phyloP scores from a whole-genome alignment of 2,888 invertebrate species.

The Diaperis boleti region DNA sequence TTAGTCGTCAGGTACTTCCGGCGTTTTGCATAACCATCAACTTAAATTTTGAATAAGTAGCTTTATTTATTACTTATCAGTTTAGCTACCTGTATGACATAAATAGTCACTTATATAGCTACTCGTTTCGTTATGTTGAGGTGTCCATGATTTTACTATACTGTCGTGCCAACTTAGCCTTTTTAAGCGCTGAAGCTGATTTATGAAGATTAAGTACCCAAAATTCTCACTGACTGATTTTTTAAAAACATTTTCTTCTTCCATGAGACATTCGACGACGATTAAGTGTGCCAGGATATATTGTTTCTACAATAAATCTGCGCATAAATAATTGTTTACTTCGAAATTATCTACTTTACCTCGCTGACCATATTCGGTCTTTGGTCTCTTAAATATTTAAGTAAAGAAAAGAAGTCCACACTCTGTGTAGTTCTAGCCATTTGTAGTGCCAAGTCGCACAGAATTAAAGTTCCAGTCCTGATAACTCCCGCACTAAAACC shows the following conservation, averaged over 20 bases:
- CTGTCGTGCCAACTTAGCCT: conserved; percentile 6
- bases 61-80: neutral
- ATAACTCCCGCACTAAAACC: conserved; percentile 13
- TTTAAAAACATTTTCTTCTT: conserved; percentile 8
- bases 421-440: neutral
- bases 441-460: conserved; percentile 15
- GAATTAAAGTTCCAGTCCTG: conserved; percentile 15
- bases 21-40: conserved; percentile 1
- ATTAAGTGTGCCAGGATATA: conserved; percentile 16
- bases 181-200: neutral
- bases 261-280: conserved; percentile 12
- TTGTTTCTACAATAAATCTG: conserved; percentile 8
- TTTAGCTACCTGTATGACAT: neutral
- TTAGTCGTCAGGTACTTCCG: conserved; percentile 2
- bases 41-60: neutral
- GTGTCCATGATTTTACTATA: neutral
- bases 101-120: neutral
- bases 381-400: conserved; percentile 9
- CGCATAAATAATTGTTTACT: neutral
- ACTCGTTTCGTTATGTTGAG: neutral
- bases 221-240: conserved; percentile 1
- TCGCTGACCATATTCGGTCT: conserved; percentile 15
- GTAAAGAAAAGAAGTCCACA: conserved; percentile 8
- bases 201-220: neutral
- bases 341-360: neutral